Evolutionary conservation across 2,797 vertebrate species (phyloP), one percentile per base, ranked within the genome.

Genomic region (Coregonus ussuriensis): DNA sequence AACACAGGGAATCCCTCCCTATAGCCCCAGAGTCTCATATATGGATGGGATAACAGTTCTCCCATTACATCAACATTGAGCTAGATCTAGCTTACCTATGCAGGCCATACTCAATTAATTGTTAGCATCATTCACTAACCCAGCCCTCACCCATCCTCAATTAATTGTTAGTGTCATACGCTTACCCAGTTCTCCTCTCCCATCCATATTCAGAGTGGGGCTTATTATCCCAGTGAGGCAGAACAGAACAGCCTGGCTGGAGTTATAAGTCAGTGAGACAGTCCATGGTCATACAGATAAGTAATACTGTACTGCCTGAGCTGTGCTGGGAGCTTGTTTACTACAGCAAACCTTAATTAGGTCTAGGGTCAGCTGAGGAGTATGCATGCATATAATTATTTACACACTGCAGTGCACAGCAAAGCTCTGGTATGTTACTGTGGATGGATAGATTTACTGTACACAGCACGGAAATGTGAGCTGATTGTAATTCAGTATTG

Each of bases 61-160:
- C 74, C 51, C 65, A 76, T 76, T 69, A 52, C 74, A 76, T 76
- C 74, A 76, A 54, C 51, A 35, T 14, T 21, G 47, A 56, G 74
- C 47, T 66, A 51, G 62, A 52, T 54, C 41, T 47, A 7, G 33
- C 66, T 9, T 37, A 33, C 31, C 15, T 6, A 41, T 69, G 33
- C 15, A 35, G 33, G 18, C n/a, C 56, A 69, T 4, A n/a, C 4
- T 37, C 66, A 68, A 37, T 69, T 7, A 5, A 70, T 47, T 47
- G 41, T 47, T 47, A 47, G 9, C 41, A 47, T 47, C 41, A 11
- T 47, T 47, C 9, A 47, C 41, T 47, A 47, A 47, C 41, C 41
- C 41, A 47, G 9, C 0, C 41, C 41, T 47, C 41, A 47, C 41
- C 41, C 9, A 47, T 47, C 9, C 41, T 47, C 41, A 47, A 11